Conservation (phyloP, 2,888 invertebrate genomes). For the Dicyrtomina minuta region DNA sequence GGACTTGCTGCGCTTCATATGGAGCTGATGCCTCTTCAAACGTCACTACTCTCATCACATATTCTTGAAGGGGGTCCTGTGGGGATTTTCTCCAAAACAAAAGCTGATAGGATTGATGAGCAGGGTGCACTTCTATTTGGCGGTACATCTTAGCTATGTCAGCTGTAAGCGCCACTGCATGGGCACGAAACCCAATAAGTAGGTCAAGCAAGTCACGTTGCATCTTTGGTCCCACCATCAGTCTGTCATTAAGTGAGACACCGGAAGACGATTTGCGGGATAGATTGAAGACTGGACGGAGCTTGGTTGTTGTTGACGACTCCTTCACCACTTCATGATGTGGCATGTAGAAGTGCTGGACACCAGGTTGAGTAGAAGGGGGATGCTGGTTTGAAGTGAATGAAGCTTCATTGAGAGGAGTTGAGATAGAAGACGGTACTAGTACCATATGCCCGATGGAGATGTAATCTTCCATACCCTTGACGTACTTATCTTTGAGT, state of each 20-base stretch:
- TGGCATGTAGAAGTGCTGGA: constrained; percentile 48
- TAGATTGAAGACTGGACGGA: constrained; percentile 55
- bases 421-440: neutral
- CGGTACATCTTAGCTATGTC: constrained; percentile 55
- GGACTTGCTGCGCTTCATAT: constrained; percentile 53
- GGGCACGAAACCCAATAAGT: constrained; percentile 52
- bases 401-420: constrained; percentile 6
- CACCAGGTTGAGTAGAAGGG: no score
- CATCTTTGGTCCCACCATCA: constrained; percentile 52
- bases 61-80: constrained; percentile 39
- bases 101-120: constrained; percentile 54
- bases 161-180: constrained; percentile 50
- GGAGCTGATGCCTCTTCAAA: constrained; percentile 55
- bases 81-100: constrained; percentile 55
- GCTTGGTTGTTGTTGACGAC: neutral
- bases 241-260: constrained; percentile 53
- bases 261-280: constrained; percentile 50
- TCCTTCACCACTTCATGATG: constrained; percentile 54
- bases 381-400: constrained; percentile 5
- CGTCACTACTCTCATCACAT: constrained; percentile 53
- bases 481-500: neutral
- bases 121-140: constrained; percentile 48
- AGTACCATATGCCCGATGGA: neutral
- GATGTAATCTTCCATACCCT: neutral
- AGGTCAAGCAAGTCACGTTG: constrained; percentile 52